Evolutionary conservation across 1,140 invertebrate species (phyloP), one percentile per base, ranked within the genome.

Genomic region (Megalonaias nervosa): DNA sequence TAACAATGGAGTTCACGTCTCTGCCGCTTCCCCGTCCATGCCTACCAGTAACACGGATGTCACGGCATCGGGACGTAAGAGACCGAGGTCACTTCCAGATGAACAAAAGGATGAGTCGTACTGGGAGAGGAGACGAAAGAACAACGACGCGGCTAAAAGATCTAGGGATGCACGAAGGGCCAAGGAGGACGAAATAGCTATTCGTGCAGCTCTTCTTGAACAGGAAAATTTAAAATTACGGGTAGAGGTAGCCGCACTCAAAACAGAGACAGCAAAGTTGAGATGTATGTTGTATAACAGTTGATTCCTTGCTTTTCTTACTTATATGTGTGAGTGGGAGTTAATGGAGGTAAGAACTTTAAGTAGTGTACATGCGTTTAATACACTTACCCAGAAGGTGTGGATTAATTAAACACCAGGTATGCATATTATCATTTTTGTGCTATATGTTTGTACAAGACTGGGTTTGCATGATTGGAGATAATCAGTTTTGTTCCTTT

Each of bases 251-350:
- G 85, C 86, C 21, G 82, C 89, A 14, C 79, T 90, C 38, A 89
- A 89, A 75, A 86, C 82, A 58, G 89, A 90, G 77, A 87, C 88
- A 11, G 91, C 91, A 0, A 92, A 92, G 73, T 87, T 94, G 4
- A 88, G 92, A 60, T 92, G 92, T 85, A 90, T 93, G 89, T 73
- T 93, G 68, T 93, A 93, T 79, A 91, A 89, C 74, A 86, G 86
- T 67, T 83, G 67, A 48, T 48, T 48, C 38, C 6, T 48, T 48
- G 38, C 38, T 11, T 48, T 48, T 48, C 38, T 48, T 11, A 48
- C 38, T 9, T 48, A 48, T 5, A 11, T 48, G 38, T 48, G 38
- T 48, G 38, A 1, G 11, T 48, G 38, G 38, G 4, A 48, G 38
- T 48, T 48, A 48, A 48, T 48, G 38, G 38, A 48, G 38, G 6